phyloP scores from a whole-genome alignment of 2,113 vertebrate genomes.

The Dascyllus trimaculatus region DNA sequence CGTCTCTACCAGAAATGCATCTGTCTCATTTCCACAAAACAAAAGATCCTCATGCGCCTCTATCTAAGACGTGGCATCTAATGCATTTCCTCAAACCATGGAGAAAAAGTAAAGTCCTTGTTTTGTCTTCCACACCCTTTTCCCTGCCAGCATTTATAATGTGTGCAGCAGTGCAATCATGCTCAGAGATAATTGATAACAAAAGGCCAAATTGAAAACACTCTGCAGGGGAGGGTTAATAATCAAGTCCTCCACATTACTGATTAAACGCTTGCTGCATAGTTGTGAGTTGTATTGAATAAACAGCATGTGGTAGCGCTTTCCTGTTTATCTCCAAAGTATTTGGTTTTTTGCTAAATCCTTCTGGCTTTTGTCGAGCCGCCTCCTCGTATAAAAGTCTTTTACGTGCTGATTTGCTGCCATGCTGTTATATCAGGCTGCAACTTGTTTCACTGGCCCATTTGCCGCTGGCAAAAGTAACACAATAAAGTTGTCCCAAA shows the following conservation, averaged over 20 bases:
- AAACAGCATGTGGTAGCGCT: conserved; percentile 69
- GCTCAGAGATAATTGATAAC: conserved; percentile 71
- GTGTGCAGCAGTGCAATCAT: conserved; percentile 66
- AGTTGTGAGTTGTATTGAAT: conserved; percentile 62
- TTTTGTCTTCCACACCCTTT: conserved; percentile 37
- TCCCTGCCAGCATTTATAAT: conserved; percentile 27
- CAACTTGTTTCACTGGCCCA: conserved; percentile 50
- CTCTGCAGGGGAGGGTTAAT: conserved; percentile 69
- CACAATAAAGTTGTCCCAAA: conserved; percentile 65
- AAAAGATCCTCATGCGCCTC: conserved; percentile 15
- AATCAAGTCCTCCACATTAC: conserved; percentile 69
- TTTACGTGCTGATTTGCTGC: conserved; percentile 60
- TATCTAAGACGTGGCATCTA: conserved; percentile 14
- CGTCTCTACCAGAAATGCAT: not conserved
- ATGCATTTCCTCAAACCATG: conserved; percentile 38
- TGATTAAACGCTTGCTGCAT: conserved; percentile 69
- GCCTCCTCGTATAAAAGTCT: conserved; percentile 53
- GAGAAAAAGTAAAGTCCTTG: conserved; percentile 32
- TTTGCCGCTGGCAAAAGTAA: conserved; percentile 14
- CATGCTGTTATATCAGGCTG: conserved; percentile 45
- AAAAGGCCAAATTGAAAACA: conserved; percentile 76
- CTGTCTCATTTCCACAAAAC: conserved; percentile 5
- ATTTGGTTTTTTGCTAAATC: conserved; percentile 66
- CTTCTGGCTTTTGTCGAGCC: conserved; percentile 66
- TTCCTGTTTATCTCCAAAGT: conserved; percentile 67